phyloP scores from a whole-genome alignment of 1,140 invertebrate genomes.

The Caenorhabditis inopinata region DNA sequence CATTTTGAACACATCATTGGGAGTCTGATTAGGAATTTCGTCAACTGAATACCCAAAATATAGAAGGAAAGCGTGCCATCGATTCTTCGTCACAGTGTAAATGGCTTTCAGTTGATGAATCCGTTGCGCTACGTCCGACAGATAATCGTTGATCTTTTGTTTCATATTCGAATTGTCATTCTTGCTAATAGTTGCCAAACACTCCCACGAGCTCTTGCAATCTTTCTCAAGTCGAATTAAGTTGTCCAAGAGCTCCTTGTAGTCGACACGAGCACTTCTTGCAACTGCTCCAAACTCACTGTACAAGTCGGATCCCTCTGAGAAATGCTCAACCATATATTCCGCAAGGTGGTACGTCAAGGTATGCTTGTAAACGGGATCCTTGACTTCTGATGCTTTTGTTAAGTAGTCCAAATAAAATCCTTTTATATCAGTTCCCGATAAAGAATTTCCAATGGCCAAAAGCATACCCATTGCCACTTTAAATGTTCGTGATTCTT shows the following conservation, averaged over 20 bases:
- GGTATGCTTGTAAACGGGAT: slow-evolving; percentile 87
- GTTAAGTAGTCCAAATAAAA: slow-evolving; percentile 96
- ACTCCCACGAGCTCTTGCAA: slow-evolving; percentile 95
- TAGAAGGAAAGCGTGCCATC: slow-evolving; percentile 88
- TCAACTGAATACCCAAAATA: slow-evolving; percentile 84
- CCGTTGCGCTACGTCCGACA: slow-evolving; percentile 91
- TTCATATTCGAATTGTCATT: slow-evolving; percentile 65
- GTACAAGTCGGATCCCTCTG: slow-evolving; percentile 88
- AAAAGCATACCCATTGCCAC: slow-evolving; percentile 87
- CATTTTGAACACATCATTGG: slow-evolving; percentile 86
- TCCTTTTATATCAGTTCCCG: slow-evolving; percentile 89
- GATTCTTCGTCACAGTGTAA: slow-evolving; percentile 84
- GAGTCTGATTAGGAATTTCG: slow-evolving; percentile 81
- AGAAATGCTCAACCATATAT: slow-evolving; percentile 93
- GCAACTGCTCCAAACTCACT: slow-evolving; percentile 91
- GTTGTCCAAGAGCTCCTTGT: slow-evolving; percentile 74
- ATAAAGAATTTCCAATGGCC: slow-evolving; percentile 94
- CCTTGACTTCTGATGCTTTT: slow-evolving; percentile 96
- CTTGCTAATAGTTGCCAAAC: slow-evolving; percentile 77
- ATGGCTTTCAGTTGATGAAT: slow-evolving; percentile 90
- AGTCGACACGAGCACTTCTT: slow-evolving; percentile 75
- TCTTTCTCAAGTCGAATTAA: slow-evolving; percentile 85
- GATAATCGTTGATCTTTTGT: slow-evolving; percentile 81
- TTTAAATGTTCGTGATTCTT: slow-evolving; percentile 88
- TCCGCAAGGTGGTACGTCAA: slow-evolving; percentile 93